Conservation (phyloP, 2,888 invertebrate species). For the Hermodice carunculata region DNA sequence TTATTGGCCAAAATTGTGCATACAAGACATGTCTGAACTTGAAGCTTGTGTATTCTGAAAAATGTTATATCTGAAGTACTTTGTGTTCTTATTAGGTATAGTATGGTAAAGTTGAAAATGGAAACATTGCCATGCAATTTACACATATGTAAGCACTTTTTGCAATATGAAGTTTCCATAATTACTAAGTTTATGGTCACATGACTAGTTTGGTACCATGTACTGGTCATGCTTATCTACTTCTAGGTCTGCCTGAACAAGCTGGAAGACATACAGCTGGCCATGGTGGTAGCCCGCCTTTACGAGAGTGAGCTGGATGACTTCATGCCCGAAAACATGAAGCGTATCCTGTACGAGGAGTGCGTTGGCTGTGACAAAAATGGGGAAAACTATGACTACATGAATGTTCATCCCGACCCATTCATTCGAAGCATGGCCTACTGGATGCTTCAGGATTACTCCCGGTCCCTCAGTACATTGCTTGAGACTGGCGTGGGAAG, state of each 20-base stretch:
- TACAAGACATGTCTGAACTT: too few species aligned
- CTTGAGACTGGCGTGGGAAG: slow-evolving; percentile 34
- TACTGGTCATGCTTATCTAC: neutral
- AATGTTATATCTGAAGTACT: too few species aligned
- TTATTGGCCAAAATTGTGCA: too few species aligned
- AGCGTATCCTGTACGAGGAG: slow-evolving; percentile 53
- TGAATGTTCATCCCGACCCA: slow-evolving; percentile 77
- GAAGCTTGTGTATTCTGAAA: too few species aligned
- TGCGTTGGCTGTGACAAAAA: slow-evolving; percentile 58
- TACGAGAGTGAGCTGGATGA: slow-evolving; percentile 82
- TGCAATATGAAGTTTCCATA: too few species aligned
- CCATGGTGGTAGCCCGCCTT: slow-evolving; percentile 91
- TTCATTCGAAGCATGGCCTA: slow-evolving; percentile 97
- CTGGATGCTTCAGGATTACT: slow-evolving; percentile 89
- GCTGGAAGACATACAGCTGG: slow-evolving; percentile 94
- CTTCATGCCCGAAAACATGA: slow-evolving; percentile 53
- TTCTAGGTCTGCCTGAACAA: slow-evolving; percentile 85
- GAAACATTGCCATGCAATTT: too few species aligned
- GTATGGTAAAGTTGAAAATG: too few species aligned
- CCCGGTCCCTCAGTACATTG: slow-evolving; percentile 56
- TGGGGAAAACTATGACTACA: slow-evolving; percentile 77
- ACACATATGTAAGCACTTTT: too few species aligned
- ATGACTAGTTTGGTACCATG: too few species aligned
- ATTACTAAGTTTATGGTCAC: too few species aligned
- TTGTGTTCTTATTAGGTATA: too few species aligned